Evolutionary conservation across 2,888 invertebrate genomes (phyloP), one percentile per base, ranked within the genome.

Genomic region (Eurytoma adleriae): DNA sequence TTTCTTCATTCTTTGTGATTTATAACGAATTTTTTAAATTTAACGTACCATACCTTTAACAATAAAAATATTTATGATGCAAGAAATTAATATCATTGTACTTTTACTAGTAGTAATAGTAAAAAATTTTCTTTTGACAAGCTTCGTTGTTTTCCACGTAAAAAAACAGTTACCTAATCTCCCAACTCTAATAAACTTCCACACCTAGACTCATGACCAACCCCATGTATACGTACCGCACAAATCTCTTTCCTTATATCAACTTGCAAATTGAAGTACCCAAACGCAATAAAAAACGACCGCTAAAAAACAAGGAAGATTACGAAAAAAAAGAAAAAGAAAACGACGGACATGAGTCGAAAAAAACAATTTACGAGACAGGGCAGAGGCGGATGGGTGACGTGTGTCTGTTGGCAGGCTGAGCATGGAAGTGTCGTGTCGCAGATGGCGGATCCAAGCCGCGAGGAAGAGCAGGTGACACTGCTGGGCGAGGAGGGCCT

Each of bases 381-480:
- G 89, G 89, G 90, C 89, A 88, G 88, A 87, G 84, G 86, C 86
- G 84, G 88, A 89, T 56, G 74, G 70, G 89, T 90, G 89, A 90
- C 89, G 85, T 88, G 90, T 90, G 89, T 94, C 94, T 93, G 93
- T 93, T 92, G 92, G 92, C 93, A 94, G 94, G 93, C 95, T 94
- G 95, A 94, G 92, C 92, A 93, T 91, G 92, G 92, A 92, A 92
- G 92, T 93, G 92, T 92, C 92, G 91, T 92, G 93, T 92, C 94
- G 93, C 97, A 98, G 96, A 97, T 98, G 97, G 97, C 98, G 92
- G 98, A 98, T 93, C 97, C 97, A 91, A 96, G 96, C 91, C 95
- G 96, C 90, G 98, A 98, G 93, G 96, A 98, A 93, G 97, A 98
- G 92, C 97, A 97, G 92, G 96, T 97, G 90, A 97, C 97, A 88